Conservation (phyloP, 1,140 invertebrate genomes). For the Drosophila simulans region DNA sequence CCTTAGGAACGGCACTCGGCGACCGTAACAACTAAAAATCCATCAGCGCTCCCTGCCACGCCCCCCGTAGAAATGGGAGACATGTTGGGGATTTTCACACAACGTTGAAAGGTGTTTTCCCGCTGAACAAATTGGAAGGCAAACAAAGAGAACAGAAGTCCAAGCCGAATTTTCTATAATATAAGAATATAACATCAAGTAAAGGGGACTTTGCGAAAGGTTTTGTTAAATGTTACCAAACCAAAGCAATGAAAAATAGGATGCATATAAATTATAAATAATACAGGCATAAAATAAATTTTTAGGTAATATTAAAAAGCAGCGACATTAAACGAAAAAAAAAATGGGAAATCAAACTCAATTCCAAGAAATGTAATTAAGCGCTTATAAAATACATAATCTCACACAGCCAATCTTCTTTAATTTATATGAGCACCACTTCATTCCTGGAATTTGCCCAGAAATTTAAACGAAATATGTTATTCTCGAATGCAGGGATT, state of each 20-base stretch:
- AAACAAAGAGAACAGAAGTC: background rate
- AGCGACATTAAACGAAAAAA: constrained; percentile 4
- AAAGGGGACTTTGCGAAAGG: background rate
- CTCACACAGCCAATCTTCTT: constrained; percentile 26
- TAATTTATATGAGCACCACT: constrained; percentile 30
- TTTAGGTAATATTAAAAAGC: no score
- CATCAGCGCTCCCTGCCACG: constrained; percentile 30
- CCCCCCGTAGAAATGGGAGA: constrained; percentile 6
- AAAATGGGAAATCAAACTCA: constrained; percentile 7
- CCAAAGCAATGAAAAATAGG: background rate
- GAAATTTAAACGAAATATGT: constrained; percentile 12
- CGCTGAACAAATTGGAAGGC: constrained; percentile 29
- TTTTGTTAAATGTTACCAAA: no score
- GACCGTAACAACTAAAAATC: constrained; percentile 43
- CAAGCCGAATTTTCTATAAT: background rate
- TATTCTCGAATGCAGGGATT: constrained; percentile 13
- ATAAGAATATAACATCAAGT: background rate
- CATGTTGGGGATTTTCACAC: constrained; percentile 8
- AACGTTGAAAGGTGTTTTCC: constrained; percentile 18
- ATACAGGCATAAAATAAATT: background rate
- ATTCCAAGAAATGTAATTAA: constrained; percentile 10
- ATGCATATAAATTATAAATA: background rate
- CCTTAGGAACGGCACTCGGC: background rate
- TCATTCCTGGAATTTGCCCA: constrained; percentile 23
- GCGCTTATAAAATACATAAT: constrained; percentile 28